Conservation (phyloP, 2,113 vertebrate genomes). For the Dromaius novaehollandiae region DNA sequence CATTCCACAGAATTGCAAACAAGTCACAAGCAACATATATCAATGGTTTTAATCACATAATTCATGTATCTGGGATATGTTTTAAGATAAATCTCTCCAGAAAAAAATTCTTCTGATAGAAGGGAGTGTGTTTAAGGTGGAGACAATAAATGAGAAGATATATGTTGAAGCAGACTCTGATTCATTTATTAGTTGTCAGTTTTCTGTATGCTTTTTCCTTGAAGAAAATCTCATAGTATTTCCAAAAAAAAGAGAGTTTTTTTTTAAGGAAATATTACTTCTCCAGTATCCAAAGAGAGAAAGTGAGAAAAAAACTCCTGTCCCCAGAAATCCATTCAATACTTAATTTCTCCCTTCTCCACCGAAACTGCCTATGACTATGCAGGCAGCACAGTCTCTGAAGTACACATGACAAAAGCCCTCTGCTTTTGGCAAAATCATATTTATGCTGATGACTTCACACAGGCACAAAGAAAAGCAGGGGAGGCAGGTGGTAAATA, state of each 20-base stretch:
- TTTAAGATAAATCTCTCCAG: background rate
- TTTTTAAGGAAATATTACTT: background rate
- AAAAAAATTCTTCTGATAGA: background rate
- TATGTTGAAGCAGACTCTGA: background rate
- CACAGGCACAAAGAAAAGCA: background rate
- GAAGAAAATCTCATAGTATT: background rate
- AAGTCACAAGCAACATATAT: slow-evolving; percentile 22
- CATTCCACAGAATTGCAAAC: background rate
- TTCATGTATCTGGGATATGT: background rate
- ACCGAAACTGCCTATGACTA: background rate
- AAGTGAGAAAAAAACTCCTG: background rate
- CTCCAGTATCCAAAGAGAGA: background rate
- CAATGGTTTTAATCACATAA: slow-evolving; percentile 37
- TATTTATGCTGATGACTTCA: background rate
- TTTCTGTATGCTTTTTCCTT: background rate
- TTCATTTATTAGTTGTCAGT: background rate
- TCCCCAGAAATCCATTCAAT: background rate
- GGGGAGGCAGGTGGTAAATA: background rate
- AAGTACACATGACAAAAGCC: background rate
- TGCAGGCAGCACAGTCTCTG: background rate
- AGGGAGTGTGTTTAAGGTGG: background rate
- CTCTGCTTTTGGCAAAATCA: background rate
- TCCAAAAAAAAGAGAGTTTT: background rate
- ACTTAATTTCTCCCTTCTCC: background rate
- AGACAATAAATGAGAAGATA: background rate